Evolutionary conservation across 2,888 invertebrate species (phyloP).

Genomic region (Lithophane leautieri): DNA sequence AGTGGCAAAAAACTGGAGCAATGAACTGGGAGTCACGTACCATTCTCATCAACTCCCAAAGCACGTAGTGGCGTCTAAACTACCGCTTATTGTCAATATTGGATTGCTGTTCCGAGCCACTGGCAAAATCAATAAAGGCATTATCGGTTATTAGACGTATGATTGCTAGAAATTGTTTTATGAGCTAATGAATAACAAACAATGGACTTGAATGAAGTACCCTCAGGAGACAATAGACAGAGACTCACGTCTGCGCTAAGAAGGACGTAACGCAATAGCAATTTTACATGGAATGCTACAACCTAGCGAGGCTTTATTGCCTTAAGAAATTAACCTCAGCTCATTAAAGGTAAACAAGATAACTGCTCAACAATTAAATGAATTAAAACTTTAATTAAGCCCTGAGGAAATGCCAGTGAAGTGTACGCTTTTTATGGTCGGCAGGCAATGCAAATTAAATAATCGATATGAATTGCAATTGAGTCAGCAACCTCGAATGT

Average conservation of each 20-base stretch:
- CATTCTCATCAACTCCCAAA: constrained; percentile 83
- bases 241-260: constrained; percentile 28
- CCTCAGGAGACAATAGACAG: constrained; percentile 47
- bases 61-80: constrained; percentile 89
- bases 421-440: constrained; percentile 44
- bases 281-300: constrained; percentile 48
- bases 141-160: constrained; percentile 85
- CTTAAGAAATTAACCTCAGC: constrained; percentile 49
- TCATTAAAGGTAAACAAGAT: constrained; percentile 59
- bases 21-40: constrained; percentile 89
- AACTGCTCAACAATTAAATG: constrained; percentile 39
- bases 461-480: constrained; percentile 76
- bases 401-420: constrained; percentile 41
- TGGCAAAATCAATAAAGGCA: constrained; percentile 87
- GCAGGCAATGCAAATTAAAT: constrained; percentile 74
- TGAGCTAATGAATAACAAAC: constrained; percentile 79
- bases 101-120: constrained; percentile 84
- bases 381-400: constrained; percentile 60
- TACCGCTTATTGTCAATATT: constrained; percentile 90
- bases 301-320: constrained; percentile 25
- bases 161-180: constrained; percentile 80
- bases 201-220: constrained; percentile 58
- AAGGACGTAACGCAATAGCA: constrained; percentile 32
- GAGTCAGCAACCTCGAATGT: constrained; percentile 79
- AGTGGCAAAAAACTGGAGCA: constrained; percentile 89